Evolutionary conservation across 2,888 invertebrate genomes (phyloP).

Genomic region (Nemurella pictetii): DNA sequence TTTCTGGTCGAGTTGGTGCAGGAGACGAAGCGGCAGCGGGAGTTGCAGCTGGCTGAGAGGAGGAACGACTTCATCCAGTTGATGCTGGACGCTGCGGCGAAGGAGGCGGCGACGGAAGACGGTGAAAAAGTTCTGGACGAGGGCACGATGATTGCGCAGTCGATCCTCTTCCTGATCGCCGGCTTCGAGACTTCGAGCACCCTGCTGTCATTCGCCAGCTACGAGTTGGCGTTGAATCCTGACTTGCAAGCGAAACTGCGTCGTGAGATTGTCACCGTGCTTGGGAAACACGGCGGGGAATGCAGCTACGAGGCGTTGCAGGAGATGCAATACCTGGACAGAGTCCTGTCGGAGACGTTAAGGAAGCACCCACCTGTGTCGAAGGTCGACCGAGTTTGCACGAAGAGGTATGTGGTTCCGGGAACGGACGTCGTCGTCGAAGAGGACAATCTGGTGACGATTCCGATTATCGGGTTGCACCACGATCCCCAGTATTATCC

Average conservation of each 20-base stretch:
- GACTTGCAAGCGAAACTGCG: slow-evolving; percentile 56
- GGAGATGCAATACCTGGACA: slow-evolving; percentile 50
- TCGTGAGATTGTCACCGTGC: slow-evolving; percentile 52
- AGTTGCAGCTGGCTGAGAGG: slow-evolving; percentile 42
- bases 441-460: slow-evolving; percentile 53
- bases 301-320: slow-evolving; percentile 47
- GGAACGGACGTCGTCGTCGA: slow-evolving; percentile 54
- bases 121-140: slow-evolving; percentile 54
- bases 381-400: slow-evolving; percentile 58
- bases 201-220: slow-evolving; percentile 59
- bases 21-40: slow-evolving; percentile 43
- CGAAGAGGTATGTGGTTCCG: slow-evolving; percentile 59
- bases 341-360: slow-evolving; percentile 56
- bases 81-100: slow-evolving; percentile 55
- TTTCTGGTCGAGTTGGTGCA: slow-evolving; percentile 44
- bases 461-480: slow-evolving; percentile 48
- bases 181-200: slow-evolving; percentile 66
- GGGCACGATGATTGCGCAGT: slow-evolving; percentile 60
- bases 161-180: slow-evolving; percentile 61
- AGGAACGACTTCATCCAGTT: slow-evolving; percentile 57
- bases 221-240: slow-evolving; percentile 57
- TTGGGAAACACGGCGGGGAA: slow-evolving; percentile 50
- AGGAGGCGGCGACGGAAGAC: slow-evolving; percentile 47
- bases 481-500: slow-evolving; percentile 46
- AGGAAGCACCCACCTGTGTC: slow-evolving; percentile 61